Evolutionary conservation across 1,140 invertebrate genomes (phyloP).

Genomic region (Leptopilina boulardi): DNA sequence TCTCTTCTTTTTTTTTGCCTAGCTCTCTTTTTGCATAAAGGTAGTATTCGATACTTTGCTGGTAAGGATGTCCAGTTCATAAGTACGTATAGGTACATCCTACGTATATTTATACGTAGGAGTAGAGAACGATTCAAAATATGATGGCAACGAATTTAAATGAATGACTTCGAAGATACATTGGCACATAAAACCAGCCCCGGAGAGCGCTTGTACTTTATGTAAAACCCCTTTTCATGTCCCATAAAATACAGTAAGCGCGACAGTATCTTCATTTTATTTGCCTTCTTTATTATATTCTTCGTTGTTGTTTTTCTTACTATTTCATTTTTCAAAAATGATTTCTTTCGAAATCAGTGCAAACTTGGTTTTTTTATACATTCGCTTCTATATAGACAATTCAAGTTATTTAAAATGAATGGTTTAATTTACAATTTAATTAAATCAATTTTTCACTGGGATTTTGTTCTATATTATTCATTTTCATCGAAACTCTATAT

Average conservation of each 20-base stretch:
- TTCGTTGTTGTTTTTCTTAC: too few relatives aligned
- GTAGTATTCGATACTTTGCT: slow-evolving; percentile 53
- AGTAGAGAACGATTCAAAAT: slow-evolving; percentile 50
- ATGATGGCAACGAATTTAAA: slow-evolving; percentile 11
- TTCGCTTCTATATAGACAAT: too few relatives aligned
- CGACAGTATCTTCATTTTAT: slow-evolving; percentile 16
- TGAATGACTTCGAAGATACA: slow-evolving; percentile 30
- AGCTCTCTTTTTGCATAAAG: slow-evolving; percentile 20
- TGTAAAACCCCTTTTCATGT: slow-evolving; percentile 30
- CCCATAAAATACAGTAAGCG: slow-evolving; percentile 30
- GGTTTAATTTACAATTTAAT: too few relatives aligned
- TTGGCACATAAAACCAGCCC: slow-evolving; percentile 27
- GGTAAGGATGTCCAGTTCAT: slow-evolving; percentile 51
- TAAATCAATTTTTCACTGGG: too few relatives aligned
- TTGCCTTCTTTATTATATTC: slow-evolving; percentile 5
- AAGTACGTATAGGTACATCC: slow-evolving; percentile 44
- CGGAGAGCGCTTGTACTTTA: slow-evolving; percentile 26
- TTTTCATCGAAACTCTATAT: slow-evolving; percentile 13
- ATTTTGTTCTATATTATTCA: neutral
- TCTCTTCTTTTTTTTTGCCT: slow-evolving; percentile 20
- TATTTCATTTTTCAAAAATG: neutral
- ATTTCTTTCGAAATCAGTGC: too few relatives aligned
- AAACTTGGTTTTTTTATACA: too few relatives aligned
- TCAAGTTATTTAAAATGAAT: too few relatives aligned
- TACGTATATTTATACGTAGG: slow-evolving; percentile 43